phyloP scores from a whole-genome alignment of 2,113 vertebrate species.

The Cyanocitta stelleri region DNA sequence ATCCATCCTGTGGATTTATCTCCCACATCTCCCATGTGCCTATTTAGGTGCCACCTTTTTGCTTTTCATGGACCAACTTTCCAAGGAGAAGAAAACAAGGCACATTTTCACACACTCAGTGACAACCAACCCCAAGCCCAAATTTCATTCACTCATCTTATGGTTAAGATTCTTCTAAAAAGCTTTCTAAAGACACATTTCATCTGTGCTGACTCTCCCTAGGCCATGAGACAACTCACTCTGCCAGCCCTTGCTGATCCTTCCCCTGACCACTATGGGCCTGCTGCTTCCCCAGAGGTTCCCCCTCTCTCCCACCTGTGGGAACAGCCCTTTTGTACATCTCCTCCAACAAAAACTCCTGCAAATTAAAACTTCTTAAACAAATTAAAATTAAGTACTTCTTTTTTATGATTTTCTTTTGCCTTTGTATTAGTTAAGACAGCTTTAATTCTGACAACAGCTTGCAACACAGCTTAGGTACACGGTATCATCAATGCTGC shows the following conservation, averaged over 20 bases:
- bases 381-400: background rate
- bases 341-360: background rate
- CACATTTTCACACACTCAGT: fast-evolving
- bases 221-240: background rate
- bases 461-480: background rate
- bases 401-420: background rate
- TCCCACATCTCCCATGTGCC: background rate
- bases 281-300: background rate
- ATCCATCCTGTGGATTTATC: background rate
- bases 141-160: background rate
- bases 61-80: background rate
- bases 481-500: background rate
- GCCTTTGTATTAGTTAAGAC: background rate
- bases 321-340: background rate
- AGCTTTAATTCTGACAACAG: background rate
- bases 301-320: background rate
- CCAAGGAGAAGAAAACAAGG: background rate
- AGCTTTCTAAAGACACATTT: background rate
- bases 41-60: background rate
- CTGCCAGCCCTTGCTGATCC: background rate
- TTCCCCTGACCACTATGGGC: background rate
- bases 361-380: background rate
- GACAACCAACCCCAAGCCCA: background rate
- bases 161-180: background rate
- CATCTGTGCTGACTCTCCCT: background rate